Evolutionary conservation across 2,797 vertebrate species (phyloP).

Genomic region (Phoeniculus purpureus): DNA sequence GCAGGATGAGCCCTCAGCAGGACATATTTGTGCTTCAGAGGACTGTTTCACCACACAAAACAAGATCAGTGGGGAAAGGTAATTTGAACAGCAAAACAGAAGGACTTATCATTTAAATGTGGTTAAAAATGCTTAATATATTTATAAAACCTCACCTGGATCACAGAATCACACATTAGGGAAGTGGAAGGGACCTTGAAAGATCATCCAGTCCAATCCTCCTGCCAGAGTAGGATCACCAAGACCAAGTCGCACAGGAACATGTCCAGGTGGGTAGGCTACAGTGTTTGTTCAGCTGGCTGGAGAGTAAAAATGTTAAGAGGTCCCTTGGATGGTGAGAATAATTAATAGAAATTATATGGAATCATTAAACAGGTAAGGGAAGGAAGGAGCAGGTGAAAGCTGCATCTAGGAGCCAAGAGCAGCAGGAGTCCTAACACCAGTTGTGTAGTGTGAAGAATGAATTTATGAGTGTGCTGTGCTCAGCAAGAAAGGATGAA

Average conservation of each 20-base stretch:
- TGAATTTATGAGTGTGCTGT: too few relatives aligned
- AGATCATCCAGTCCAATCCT: too few relatives aligned
- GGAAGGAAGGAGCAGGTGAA: background rate
- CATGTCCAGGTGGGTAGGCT: background rate
- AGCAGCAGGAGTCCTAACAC: background rate
- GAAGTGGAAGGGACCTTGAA: too few relatives aligned
- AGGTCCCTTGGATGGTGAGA: background rate
- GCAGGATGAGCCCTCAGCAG: background rate
- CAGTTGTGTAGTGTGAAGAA: background rate
- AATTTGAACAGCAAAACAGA: constrained; percentile 13
- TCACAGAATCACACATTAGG: too few relatives aligned
- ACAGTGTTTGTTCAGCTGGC: background rate
- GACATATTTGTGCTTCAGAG: background rate
- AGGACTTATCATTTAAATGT: background rate
- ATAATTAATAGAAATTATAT: background rate
- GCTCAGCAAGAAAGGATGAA: too few relatives aligned
- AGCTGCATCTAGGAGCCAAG: background rate
- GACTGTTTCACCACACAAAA: background rate
- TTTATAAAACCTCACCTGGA: background rate
- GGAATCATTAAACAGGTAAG: background rate
- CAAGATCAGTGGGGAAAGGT: background rate
- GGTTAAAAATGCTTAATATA: background rate
- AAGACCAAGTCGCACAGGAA: too few relatives aligned
- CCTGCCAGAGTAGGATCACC: too few relatives aligned
- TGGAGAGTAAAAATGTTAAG: background rate